Percentiles rank a stretch among this genome's conserved stretches.
These are phyloP conservation scores for Pimephales promelas DNA, from an alignment of 2,113 vertebrate species.

Conservation along the genomic window DNA sequence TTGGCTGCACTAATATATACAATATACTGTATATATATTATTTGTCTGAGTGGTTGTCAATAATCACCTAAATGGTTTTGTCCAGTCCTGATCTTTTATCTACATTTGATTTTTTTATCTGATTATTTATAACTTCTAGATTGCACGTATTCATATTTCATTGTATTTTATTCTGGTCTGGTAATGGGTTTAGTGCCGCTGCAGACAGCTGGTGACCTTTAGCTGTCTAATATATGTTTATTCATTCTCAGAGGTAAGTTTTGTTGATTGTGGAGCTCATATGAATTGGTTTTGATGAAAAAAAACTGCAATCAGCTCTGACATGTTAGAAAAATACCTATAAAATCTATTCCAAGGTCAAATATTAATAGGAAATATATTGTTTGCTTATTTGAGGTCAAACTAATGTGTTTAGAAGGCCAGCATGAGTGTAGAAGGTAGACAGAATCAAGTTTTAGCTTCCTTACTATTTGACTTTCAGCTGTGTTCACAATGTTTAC, in stretches of 20 bases:
- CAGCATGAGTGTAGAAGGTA: not conserved
- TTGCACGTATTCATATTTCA: no score
- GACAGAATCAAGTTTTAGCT: not conserved
- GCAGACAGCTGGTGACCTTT: no score
- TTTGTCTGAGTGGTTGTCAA: not conserved
- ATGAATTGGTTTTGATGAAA: not conserved
- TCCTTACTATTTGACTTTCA: not conserved
- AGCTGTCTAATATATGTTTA: not conserved
- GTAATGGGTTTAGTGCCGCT: no score
- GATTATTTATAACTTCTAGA: not conserved
- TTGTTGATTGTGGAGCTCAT: not conserved
- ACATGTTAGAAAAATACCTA: no score
- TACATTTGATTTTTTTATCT: not conserved
- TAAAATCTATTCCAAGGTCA: no score
- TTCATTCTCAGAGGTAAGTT: not conserved
- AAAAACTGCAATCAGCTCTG: no score
- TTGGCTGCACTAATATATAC: no score
- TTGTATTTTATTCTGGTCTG: no score
- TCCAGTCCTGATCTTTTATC: not conserved
- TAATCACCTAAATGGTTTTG: not conserved
- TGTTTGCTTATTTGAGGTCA: not conserved
- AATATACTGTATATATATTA: no score
- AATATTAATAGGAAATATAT: no score
- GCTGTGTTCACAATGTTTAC: not conserved
- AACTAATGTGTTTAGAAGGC: not conserved